These are phyloP conservation scores for Artibeus lituratus DNA, from an alignment of 2,797 vertebrate genomes.

Conservation along the genomic window DNA sequence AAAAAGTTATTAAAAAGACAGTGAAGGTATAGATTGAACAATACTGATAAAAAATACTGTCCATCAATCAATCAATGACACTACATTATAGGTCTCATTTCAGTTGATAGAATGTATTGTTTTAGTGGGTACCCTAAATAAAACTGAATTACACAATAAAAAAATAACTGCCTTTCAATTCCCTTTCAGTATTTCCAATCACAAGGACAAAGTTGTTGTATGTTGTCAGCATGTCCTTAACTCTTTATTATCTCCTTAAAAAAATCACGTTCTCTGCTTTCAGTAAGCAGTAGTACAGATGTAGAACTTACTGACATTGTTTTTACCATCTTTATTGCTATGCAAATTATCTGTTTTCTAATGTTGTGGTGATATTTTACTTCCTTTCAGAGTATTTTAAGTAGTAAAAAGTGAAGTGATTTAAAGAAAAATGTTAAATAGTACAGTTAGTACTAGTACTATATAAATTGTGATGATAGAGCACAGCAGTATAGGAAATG, in stretches of 20 bases:
- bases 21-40: neutral
- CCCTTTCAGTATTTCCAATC: neutral
- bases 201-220: neutral
- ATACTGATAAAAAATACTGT: neutral
- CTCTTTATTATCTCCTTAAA: neutral
- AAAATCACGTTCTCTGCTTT: neutral
- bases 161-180: neutral
- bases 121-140: conserved; percentile 28
- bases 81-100: neutral
- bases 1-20: conserved; percentile 3
- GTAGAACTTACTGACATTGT: neutral
- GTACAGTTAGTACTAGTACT: neutral
- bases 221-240: neutral
- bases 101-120: neutral
- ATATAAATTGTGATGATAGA: neutral
- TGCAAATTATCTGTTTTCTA: neutral
- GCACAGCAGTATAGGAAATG: neutral
- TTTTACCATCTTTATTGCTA: neutral
- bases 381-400: neutral
- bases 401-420: neutral
- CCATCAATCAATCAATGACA: neutral
- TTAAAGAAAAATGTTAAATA: neutral
- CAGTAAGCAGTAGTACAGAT: neutral
- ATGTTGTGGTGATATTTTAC: neutral
- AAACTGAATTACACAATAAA: neutral